These are phyloP conservation scores for Serranochromis macrocephalus DNA, from an alignment of 2,113 vertebrate species.

Conservation along the genomic window DNA sequence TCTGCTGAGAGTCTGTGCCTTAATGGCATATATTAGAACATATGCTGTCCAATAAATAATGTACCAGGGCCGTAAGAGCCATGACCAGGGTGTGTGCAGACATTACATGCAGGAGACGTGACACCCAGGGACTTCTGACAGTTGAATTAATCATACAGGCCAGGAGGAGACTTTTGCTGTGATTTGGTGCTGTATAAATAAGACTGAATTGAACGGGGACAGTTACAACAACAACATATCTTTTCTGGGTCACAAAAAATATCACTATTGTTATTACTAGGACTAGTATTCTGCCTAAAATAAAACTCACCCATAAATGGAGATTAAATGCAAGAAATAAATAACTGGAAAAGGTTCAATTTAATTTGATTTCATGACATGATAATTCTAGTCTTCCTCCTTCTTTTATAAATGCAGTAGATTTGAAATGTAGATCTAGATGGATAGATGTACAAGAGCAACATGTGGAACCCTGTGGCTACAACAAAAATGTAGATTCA, in stretches of 20 bases:
- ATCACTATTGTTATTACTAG: not conserved
- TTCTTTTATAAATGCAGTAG: not conserved
- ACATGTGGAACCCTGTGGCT: not conserved
- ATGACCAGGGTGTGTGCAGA: constrained; percentile 47
- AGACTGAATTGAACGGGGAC: not conserved
- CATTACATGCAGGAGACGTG: constrained; percentile 66
- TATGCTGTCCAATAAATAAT: constrained; percentile 63
- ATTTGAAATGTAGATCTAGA: not conserved
- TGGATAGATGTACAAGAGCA: not conserved
- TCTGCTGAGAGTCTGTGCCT: not conserved
- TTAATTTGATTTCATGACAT: not conserved
- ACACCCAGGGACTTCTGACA: constrained; percentile 30
- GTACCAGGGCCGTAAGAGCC: constrained; percentile 42
- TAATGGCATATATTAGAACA: constrained; percentile 68
- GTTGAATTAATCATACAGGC: constrained; percentile 61
- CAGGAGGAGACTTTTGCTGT: not conserved
- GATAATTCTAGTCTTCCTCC: not conserved
- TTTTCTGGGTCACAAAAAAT: not conserved
- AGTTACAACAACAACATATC: not conserved
- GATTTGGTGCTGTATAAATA: not conserved
- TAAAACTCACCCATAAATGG: not conserved
- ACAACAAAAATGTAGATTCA: not conserved
- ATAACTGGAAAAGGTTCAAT: not conserved
- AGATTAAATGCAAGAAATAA: not conserved
- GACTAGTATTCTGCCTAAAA: not conserved